Conservation (phyloP, 2,113 vertebrate genomes). For the Ophthalmolycus amberensis region DNA sequence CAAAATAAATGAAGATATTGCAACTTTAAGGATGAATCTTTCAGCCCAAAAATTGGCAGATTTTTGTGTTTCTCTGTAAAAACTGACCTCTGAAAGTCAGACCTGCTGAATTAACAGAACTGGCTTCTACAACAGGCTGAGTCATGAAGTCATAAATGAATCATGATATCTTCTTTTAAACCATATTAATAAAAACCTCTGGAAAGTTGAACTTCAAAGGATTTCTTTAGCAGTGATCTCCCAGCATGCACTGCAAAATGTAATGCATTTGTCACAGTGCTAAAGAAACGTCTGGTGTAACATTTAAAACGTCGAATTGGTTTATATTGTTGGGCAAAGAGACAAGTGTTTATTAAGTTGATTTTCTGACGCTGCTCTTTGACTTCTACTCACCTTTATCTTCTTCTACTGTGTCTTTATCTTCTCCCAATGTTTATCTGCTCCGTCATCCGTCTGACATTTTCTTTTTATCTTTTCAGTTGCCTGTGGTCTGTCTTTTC, state of each 20-base stretch:
- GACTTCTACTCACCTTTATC: not conserved
- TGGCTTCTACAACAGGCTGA: not conserved
- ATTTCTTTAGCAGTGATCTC: not conserved
- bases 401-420: no score
- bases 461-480: no score
- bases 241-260: not conserved
- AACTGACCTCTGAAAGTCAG: not conserved
- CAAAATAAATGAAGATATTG: not conserved
- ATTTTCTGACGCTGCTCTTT: not conserved
- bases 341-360: no score
- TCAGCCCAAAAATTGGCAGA: not conserved
- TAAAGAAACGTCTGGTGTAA: rapidly evolving
- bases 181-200: slow-evolving; percentile 22
- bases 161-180: slow-evolving; percentile 34
- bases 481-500: no score
- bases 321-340: not conserved
- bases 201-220: not conserved
- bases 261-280: not conserved
- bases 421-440: not conserved
- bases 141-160: slow-evolving; percentile 31
- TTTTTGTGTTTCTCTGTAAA: not conserved
- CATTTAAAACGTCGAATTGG: not conserved
- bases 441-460: no score
- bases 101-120: not conserved
- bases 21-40: not conserved